Evolutionary conservation across 2,797 vertebrate genomes (phyloP).

Genomic region (Gymnothorax reevesii): DNA sequence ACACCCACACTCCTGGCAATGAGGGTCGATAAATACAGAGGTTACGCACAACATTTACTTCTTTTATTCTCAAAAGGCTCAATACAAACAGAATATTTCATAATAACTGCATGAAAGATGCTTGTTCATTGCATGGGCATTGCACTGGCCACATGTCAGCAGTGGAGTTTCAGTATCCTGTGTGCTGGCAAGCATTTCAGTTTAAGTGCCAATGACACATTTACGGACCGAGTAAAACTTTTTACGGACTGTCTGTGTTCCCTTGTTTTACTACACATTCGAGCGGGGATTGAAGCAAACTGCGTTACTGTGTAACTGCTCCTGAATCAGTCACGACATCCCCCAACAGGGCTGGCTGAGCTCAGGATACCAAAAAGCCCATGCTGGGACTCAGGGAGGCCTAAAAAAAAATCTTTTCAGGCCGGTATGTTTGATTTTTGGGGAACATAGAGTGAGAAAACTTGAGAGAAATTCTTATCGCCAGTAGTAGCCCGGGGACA

Average conservation of each 20-base stretch:
- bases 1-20: neutral
- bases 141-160: neutral
- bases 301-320: neutral
- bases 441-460: neutral
- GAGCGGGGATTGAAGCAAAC: conserved; percentile 9
- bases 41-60: neutral
- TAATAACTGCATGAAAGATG: neutral
- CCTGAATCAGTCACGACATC: neutral
- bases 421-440: neutral
- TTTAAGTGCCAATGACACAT: neutral
- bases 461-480: neutral
- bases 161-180: neutral
- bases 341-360: neutral
- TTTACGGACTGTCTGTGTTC: neutral
- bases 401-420: neutral
- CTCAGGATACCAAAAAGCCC: neutral
- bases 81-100: neutral
- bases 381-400: neutral
- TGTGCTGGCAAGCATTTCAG: neutral
- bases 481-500: neutral
- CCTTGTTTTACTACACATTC: neutral
- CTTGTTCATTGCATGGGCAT: neutral
- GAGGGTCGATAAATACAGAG: neutral
- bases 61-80: neutral
- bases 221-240: neutral